phyloP scores from a whole-genome alignment of 2,888 invertebrate genomes.

The Ectropis crepuscularia region DNA sequence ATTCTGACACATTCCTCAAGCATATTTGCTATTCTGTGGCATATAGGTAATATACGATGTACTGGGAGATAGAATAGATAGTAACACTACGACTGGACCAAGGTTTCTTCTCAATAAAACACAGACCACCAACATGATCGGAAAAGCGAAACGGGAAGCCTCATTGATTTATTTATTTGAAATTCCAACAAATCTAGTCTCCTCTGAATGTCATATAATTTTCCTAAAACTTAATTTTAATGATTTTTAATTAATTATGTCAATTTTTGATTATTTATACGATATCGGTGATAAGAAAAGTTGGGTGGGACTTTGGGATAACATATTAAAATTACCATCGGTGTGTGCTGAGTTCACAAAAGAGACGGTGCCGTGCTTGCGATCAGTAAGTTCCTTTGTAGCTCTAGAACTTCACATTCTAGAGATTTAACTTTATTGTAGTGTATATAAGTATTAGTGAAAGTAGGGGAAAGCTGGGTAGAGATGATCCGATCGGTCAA shows the following conservation, averaged over 20 bases:
- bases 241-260: constrained; percentile 73
- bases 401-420: too few relatives aligned
- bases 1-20: too few relatives aligned
- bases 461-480: too few relatives aligned
- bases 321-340: constrained; percentile 50
- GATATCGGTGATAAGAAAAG: constrained; percentile 48
- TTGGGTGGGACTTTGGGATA: constrained; percentile 34
- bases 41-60: too few relatives aligned
- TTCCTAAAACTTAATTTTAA: constrained; percentile 54
- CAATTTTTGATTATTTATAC: constrained; percentile 69
- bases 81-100: too few relatives aligned
- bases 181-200: constrained; percentile 68
- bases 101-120: too few relatives aligned
- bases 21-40: too few relatives aligned
- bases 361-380: constrained; percentile 63
- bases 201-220: constrained; percentile 53
- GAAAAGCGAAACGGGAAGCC: constrained; percentile 45
- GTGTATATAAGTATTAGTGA: too few relatives aligned
- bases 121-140: background rate
- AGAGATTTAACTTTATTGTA: background rate
- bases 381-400: constrained; percentile 57
- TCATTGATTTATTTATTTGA: constrained; percentile 61
- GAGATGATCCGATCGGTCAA: too few relatives aligned
- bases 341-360: constrained; percentile 61
- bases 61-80: too few relatives aligned